Conservation (phyloP, 2,113 vertebrate genomes). For the Oenanthe oenanthe region DNA sequence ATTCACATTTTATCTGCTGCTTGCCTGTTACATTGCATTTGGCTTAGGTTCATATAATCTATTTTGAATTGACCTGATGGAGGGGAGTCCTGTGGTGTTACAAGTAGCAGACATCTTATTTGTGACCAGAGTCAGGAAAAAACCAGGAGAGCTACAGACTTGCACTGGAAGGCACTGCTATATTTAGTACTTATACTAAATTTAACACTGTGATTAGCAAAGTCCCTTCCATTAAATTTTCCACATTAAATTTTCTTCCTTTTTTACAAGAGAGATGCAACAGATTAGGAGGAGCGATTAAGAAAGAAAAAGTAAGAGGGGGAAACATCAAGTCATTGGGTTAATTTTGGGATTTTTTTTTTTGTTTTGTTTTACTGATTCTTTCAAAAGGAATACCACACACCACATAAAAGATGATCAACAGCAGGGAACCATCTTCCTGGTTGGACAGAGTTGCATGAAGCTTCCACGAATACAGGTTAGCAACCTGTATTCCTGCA, state of each 20-base stretch:
- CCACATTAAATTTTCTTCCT: neutral
- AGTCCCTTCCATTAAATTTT: neutral
- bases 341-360: neutral
- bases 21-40: neutral
- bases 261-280: neutral
- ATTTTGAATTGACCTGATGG: constrained; percentile 3
- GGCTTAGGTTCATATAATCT: neutral
- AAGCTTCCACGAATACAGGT: neutral
- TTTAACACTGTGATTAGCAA: neutral
- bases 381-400: neutral
- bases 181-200: neutral
- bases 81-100: neutral
- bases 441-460: neutral
- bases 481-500: neutral
- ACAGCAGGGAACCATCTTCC: neutral
- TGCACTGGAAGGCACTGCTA: neutral
- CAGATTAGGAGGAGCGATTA: neutral
- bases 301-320: neutral
- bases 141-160: neutral
- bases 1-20: neutral
- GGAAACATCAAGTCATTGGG: rapidly evolving
- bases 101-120: neutral
- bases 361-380: neutral
- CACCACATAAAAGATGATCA: neutral
- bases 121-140: neutral